Conservation (phyloP, 2,888 invertebrate genomes). For the Morinoia aosen region DNA sequence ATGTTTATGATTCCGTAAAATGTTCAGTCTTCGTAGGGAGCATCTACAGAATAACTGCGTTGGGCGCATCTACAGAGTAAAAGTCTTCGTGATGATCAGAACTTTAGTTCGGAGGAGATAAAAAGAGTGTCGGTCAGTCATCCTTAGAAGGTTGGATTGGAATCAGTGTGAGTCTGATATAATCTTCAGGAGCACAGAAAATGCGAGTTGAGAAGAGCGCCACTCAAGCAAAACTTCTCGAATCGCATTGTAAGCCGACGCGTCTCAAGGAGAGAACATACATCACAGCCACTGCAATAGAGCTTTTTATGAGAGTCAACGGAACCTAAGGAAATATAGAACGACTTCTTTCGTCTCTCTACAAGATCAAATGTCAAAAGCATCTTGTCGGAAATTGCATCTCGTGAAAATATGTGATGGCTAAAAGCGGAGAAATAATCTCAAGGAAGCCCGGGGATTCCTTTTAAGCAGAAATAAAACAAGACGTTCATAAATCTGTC, state of each 20-base stretch:
- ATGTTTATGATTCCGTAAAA: no score
- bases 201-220: not conserved
- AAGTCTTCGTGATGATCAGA: not conserved
- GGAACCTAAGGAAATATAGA: slow-evolving; percentile 33
- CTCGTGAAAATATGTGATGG: slow-evolving; percentile 52
- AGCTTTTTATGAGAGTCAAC: slow-evolving; percentile 44
- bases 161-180: not conserved
- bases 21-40: no score
- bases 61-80: not conserved
- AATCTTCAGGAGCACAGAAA: slow-evolving; percentile 17
- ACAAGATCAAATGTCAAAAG: slow-evolving; percentile 52
- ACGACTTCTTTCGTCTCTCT: slow-evolving; percentile 27
- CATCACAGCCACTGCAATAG: slow-evolving; percentile 39
- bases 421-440: slow-evolving; percentile 46
- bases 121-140: not conserved
- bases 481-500: slow-evolving; percentile 51
- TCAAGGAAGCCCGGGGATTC: slow-evolving; percentile 47
- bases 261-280: slow-evolving; percentile 28
- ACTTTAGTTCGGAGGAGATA: not conserved
- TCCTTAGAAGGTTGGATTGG: not conserved
- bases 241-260: slow-evolving; percentile 6
- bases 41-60: not conserved
- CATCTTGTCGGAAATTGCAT: slow-evolving; percentile 51
- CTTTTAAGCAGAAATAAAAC: slow-evolving; percentile 52
- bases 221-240: slow-evolving; percentile 44